Evolutionary conservation across 2,113 vertebrate genomes (phyloP).

Genomic region (Aptenodytes forsteri): DNA sequence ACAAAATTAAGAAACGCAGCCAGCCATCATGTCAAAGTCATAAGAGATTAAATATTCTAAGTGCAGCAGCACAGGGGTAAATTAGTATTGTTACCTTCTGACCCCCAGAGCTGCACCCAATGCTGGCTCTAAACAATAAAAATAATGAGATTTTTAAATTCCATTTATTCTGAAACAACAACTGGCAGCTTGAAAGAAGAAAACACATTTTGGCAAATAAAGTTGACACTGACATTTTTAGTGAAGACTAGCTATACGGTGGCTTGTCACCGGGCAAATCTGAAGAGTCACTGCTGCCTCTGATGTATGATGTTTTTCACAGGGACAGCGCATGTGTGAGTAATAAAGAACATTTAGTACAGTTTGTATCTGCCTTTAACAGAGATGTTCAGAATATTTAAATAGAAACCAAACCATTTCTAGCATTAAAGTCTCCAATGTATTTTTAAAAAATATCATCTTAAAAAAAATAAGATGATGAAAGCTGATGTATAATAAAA

Average conservation of each 20-base stretch:
- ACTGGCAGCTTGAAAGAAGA: conserved; percentile 56
- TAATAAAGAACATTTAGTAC: conserved; percentile 43
- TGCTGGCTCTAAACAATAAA: conserved; percentile 67
- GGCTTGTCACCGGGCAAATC: conserved; percentile 47
- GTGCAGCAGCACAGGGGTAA: conserved; percentile 29
- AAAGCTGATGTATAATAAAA: background rate
- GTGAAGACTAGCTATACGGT: conserved; percentile 33
- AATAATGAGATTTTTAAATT: conserved; percentile 71
- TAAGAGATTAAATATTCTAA: conserved; percentile 67
- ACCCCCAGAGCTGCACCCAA: conserved; percentile 27
- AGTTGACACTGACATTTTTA: conserved; percentile 69
- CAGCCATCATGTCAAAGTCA: conserved; percentile 59
- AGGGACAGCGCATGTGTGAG: background rate
- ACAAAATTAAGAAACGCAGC: conserved; percentile 45
- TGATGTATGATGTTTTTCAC: conserved; percentile 18
- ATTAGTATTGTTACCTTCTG: conserved; percentile 63
- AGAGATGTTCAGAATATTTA: conserved; percentile 39
- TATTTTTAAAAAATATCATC: background rate
- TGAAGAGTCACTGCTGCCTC: conserved; percentile 23
- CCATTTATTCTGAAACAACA: conserved; percentile 66
- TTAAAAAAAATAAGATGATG: background rate
- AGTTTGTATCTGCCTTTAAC: conserved; percentile 19
- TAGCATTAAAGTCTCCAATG: background rate
- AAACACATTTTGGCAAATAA: conserved; percentile 63
- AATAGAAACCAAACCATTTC: conserved; percentile 42